A percentile compares a stretch with the other conserved stretches of the same genome.
Conservation (phyloP, 30 jellyfish, hydroid and myxozoan genomes). For the Pelagia noctiluca region DNA sequence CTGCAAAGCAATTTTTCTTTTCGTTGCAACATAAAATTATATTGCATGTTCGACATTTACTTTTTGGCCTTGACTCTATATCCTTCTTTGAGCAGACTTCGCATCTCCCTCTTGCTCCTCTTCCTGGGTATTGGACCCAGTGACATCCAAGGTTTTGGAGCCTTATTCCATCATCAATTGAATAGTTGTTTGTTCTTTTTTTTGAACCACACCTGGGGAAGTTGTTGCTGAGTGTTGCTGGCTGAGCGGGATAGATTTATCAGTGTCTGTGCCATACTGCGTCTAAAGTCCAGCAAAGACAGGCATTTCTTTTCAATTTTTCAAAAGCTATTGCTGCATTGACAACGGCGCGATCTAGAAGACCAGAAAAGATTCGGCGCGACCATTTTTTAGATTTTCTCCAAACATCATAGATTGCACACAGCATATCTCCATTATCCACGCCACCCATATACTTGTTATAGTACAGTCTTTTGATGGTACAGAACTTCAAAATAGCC, state of each 20-base stretch:
- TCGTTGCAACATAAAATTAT: slow-evolving; percentile 33
- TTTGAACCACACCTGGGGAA: slow-evolving; percentile 41
- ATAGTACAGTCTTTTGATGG: too few species aligned
- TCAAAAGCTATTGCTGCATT: slow-evolving; percentile 65
- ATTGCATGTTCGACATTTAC: slow-evolving; percentile 67
- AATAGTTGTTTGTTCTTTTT: slow-evolving; percentile 32
- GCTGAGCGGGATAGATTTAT: slow-evolving; percentile 42
- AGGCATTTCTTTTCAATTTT: slow-evolving; percentile 35
- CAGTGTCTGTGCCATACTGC: slow-evolving; percentile 70
- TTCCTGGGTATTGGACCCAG: slow-evolving; percentile 53
- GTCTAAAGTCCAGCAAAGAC: slow-evolving; percentile 44
- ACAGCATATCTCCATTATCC: slow-evolving; percentile 71
- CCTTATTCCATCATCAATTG: slow-evolving; percentile 45
- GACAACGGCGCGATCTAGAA: slow-evolving; percentile 62
- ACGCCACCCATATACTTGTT: slow-evolving; percentile 68
- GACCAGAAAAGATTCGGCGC: slow-evolving; percentile 75
- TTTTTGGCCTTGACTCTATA: slow-evolving; percentile 38
- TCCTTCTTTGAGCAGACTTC: slow-evolving; percentile 73
- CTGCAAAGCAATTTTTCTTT: slow-evolving; percentile 53
- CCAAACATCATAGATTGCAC: slow-evolving; percentile 71
- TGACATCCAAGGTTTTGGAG: slow-evolving; percentile 69
- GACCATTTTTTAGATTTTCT: slow-evolving; percentile 78
- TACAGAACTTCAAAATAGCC: too few species aligned
- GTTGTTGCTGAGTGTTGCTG: slow-evolving; percentile 21
- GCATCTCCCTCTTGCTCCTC: slow-evolving; percentile 74